Conservation (phyloP, 2,113 vertebrate genomes). For the Lycaon pictus region DNA sequence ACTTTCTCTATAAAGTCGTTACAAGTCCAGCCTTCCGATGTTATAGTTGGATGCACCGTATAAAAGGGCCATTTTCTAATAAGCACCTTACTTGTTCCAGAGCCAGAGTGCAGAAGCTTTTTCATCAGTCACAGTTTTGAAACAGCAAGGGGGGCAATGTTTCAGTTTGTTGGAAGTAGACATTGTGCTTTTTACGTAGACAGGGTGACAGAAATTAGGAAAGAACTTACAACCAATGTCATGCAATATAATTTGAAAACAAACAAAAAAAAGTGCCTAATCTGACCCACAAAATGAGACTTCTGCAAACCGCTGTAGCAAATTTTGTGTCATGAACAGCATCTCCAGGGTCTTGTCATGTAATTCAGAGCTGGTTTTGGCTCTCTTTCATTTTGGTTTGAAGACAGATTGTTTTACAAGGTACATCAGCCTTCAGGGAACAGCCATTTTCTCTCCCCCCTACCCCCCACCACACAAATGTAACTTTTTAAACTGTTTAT, state of each 20-base stretch:
- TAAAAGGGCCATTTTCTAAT: conserved; percentile 51
- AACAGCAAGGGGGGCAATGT: background rate
- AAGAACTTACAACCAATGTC: background rate
- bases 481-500: conserved; percentile 92
- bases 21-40: background rate
- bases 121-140: conserved; percentile 58
- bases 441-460: conserved; percentile 91
- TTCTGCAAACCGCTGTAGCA: conserved; percentile 83
- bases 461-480: conserved; percentile 82
- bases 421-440: conserved; percentile 91
- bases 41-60: conserved; percentile 55
- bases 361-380: conserved; percentile 87
- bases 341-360: conserved; percentile 86
- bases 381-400: conserved; percentile 85
- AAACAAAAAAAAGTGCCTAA: background rate
- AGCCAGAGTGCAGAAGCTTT: conserved; percentile 39
- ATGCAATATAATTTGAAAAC: background rate
- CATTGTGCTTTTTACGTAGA: background rate
- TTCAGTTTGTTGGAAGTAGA: conserved; percentile 8
- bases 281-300: conserved; percentile 80
- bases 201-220: conserved; percentile 7
- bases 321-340: conserved; percentile 82
- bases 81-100: background rate
- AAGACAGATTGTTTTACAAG: conserved; percentile 91
- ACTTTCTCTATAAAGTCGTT: conserved; percentile 69